Evolutionary conservation across 2,888 invertebrate species (phyloP), one percentile per base, ranked within the genome.

Genomic region (Drosophila koepferae): DNA sequence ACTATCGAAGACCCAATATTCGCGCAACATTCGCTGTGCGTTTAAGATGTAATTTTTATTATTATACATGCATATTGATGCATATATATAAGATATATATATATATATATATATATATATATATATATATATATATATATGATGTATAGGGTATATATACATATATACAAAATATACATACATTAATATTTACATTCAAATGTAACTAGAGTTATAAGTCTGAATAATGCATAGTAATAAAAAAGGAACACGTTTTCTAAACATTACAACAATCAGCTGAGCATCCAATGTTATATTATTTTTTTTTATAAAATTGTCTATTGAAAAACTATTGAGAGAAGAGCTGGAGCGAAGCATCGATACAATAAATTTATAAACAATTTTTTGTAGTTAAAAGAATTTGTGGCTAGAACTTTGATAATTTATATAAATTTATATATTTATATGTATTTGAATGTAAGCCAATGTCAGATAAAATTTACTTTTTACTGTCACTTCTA

Each of bases 141-240:
- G 79, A 72, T 61, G 63, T 61, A 66, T 63, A 66, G 36, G 23
- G 36, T 66, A 67, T 61, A 69, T 43, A 68, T 51, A 55, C 20
- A 66, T 60, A 68, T 41, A 68, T 51, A 56, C 34, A 53, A 58
- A 41, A 68, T 31, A 67, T 63, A 63, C 44, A 60, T 58, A 51
- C 49, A 74, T 49, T 74, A 68, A 80, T 65, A 74, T 77, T 75
- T 86, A 87, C 84, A 85, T 85, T 81, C 73, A 80, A 83, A 65
- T 89, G 81, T 85, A 85, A 85, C 84, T 86, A 89, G 88, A 86
- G 86, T 79, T 87, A 87, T 86, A 86, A 86, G 86, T 89, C 86
- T 86, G 86, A 86, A 81, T 81, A 80, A 81, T 74, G 61, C 78
- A 61, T 82, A 83, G 81, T 69, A 82, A 81, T 81, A 83, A 75